These are phyloP conservation scores for Bradypodion ventrale DNA, from an alignment of 2,797 vertebrate species.

Conservation along the genomic window DNA sequence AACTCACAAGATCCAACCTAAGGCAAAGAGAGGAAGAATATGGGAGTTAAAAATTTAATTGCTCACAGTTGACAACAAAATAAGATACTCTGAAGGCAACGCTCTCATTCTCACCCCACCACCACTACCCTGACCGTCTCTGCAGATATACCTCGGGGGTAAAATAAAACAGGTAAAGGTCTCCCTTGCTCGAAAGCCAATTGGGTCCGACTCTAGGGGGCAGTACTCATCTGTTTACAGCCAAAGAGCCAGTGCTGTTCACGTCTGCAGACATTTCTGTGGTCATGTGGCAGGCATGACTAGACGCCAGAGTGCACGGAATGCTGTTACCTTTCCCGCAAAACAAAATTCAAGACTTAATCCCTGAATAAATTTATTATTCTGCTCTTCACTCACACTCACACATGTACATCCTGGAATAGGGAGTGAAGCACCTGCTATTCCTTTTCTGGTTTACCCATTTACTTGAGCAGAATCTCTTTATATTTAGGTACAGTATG, in stretches of 20 bases:
- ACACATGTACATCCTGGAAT: too few species aligned
- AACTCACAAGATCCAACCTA: constrained; percentile 55
- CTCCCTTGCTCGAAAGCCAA: too few species aligned
- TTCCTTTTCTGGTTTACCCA: background rate
- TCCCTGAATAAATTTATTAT: background rate
- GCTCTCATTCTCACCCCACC: background rate
- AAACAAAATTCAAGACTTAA: background rate
- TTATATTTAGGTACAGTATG: too few species aligned
- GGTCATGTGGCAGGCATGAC: too few species aligned
- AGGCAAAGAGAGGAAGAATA: constrained; percentile 50
- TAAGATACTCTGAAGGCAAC: constrained; percentile 25
- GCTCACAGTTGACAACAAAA: constrained; percentile 57
- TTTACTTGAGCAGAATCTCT: background rate
- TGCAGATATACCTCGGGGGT: background rate
- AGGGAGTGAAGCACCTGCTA: background rate
- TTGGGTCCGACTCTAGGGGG: too few species aligned
- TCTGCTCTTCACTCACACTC: too few species aligned
- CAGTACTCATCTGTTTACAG: too few species aligned
- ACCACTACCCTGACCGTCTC: constrained; percentile 6
- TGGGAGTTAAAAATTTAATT: constrained; percentile 63
- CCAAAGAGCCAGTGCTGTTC: too few species aligned
- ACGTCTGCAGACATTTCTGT: too few species aligned
- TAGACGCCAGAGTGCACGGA: too few species aligned
- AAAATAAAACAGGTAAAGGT: too few species aligned
- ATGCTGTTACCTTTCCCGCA: too few species aligned